Evolutionary conservation across 2,888 invertebrate species (phyloP).

Genomic region (Chaetoderma sp.): DNA sequence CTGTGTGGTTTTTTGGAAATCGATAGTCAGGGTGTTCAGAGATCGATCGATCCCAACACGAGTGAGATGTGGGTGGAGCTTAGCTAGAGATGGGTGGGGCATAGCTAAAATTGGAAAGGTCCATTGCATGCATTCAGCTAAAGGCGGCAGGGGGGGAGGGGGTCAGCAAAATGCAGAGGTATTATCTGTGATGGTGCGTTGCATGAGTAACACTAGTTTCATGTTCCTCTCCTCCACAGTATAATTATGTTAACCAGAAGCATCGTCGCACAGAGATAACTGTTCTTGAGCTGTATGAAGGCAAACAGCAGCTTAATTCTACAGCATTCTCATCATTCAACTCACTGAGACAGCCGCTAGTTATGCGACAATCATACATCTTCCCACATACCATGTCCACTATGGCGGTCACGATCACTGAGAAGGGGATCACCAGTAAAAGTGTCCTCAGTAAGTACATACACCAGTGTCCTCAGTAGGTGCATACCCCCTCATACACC

Average conservation of each 20-base stretch:
- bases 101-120: too few relatives aligned
- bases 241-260: constrained; percentile 93
- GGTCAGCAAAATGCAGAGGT: too few relatives aligned
- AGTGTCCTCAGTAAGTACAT: constrained; percentile 80
- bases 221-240: too few relatives aligned
- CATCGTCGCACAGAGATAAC: constrained; percentile 91
- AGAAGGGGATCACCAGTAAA: constrained; percentile 89
- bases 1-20: too few relatives aligned
- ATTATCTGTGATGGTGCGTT: too few relatives aligned
- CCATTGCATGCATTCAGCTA: too few relatives aligned
- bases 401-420: constrained; percentile 89
- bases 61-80: too few relatives aligned
- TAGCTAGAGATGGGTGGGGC: too few relatives aligned
- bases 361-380: constrained; percentile 89
- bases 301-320: constrained; percentile 85
- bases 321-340: constrained; percentile 87
- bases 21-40: too few relatives aligned
- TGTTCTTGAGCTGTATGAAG: constrained; percentile 95
- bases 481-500: background rate
- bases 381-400: constrained; percentile 83
- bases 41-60: too few relatives aligned
- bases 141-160: too few relatives aligned
- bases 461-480: background rate
- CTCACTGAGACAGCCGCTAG: constrained; percentile 75
- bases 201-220: too few relatives aligned